Conservation (phyloP, 2,113 vertebrate species). For the Paralichthys olivaceus region DNA sequence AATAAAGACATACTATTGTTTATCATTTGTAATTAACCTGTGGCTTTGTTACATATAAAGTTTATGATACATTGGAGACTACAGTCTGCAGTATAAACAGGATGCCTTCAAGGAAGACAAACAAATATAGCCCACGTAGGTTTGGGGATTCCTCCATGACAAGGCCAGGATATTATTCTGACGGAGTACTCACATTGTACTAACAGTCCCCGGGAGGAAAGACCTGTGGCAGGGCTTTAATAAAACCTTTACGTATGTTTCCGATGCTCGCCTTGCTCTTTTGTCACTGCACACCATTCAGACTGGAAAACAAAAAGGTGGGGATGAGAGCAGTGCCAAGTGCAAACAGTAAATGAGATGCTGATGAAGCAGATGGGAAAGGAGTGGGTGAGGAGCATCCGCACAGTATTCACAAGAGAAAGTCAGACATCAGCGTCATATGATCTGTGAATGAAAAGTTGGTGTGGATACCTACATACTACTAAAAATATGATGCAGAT, state of each 20-base stretch:
- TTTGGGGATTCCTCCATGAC: constrained; percentile 61
- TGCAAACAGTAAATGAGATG: constrained; percentile 11
- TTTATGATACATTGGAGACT: constrained; percentile 54
- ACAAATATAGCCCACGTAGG: constrained; percentile 32
- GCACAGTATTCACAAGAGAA: neutral
- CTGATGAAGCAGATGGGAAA: constrained; percentile 43
- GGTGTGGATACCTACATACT: neutral
- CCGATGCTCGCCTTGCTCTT: constrained; percentile 25
- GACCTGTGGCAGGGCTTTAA: constrained; percentile 18
- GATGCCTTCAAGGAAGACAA: constrained; percentile 55
- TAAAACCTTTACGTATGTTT: constrained; percentile 30
- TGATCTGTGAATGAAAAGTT: neutral
- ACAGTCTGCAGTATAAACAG: constrained; percentile 64
- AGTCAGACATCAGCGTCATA: neutral
- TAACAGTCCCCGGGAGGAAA: constrained; percentile 13
- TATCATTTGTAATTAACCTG: constrained; percentile 5
- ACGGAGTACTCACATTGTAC: constrained; percentile 41
- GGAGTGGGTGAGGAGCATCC: constrained; percentile 28
- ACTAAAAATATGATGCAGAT: neutral
- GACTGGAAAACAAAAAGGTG: neutral
- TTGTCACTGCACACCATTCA: constrained; percentile 12
- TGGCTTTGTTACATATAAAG: constrained; percentile 31
- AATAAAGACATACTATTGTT: constrained; percentile 2
- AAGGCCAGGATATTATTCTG: constrained; percentile 62
- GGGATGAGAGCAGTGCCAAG: constrained; percentile 2